These are phyloP conservation scores for Sebastes glaucus DNA, from an alignment of 2,797 vertebrate genomes.

Conservation along the genomic window DNA sequence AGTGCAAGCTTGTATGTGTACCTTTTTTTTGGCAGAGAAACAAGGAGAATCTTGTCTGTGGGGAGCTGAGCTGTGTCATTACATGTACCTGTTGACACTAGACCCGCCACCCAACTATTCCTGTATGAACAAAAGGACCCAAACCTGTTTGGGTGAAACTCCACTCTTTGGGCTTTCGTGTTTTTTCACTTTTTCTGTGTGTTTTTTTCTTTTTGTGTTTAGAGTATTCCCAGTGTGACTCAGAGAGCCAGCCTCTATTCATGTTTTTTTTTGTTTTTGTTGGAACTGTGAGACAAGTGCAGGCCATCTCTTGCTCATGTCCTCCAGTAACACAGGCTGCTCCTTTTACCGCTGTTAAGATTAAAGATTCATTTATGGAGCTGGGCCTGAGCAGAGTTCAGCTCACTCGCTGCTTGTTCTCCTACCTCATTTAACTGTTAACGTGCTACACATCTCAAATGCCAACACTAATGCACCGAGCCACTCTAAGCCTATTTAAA, in stretches of 20 bases:
- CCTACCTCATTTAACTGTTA: constrained; percentile 37
- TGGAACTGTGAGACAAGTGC: constrained; percentile 27
- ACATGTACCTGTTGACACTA: constrained; percentile 70
- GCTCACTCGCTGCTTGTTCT: constrained; percentile 16
- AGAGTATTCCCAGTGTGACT: background rate
- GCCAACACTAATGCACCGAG: constrained; percentile 24
- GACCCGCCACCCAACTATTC: constrained; percentile 46
- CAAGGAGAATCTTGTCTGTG: constrained; percentile 1
- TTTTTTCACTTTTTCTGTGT: background rate
- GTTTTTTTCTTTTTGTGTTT: background rate
- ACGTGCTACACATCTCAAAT: constrained; percentile 42
- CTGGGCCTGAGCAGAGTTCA: constrained; percentile 61
- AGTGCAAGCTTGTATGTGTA: background rate
- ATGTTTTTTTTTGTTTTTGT: constrained; percentile 1
- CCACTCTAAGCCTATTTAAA: constrained; percentile 48
- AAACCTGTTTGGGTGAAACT: constrained; percentile 71
- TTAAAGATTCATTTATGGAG: constrained; percentile 70
- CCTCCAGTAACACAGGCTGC: constrained; percentile 22
- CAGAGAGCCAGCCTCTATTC: background rate
- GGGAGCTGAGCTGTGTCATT: constrained; percentile 41
- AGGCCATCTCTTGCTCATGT: constrained; percentile 22
- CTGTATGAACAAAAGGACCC: constrained; percentile 27
- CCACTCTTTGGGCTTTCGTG: background rate
- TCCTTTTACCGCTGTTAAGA: constrained; percentile 50
- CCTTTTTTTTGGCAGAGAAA: background rate